phyloP scores from a whole-genome alignment of 2,888 invertebrate genomes.

The Glyphotaelius pellucidus region DNA sequence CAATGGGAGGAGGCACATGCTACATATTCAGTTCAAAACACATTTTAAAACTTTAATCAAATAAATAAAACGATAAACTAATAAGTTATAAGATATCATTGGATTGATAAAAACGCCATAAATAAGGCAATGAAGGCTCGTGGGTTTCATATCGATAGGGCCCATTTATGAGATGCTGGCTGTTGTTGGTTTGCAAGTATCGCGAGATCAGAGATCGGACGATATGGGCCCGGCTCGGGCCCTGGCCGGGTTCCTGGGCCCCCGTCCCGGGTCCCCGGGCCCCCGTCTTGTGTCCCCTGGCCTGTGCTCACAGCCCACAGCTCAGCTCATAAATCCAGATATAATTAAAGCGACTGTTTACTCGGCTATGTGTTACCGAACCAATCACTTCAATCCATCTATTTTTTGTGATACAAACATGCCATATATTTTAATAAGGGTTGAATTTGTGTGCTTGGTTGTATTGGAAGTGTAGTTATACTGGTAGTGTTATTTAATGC shows the following conservation, averaged over 20 bases:
- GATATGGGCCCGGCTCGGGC: not conserved
- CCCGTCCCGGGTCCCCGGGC: not conserved
- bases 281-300: not conserved
- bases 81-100: conserved; percentile 40
- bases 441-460: not conserved
- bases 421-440: conserved; percentile 42
- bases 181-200: not conserved
- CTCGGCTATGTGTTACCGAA: conserved; percentile 39
- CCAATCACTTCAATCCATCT: conserved; percentile 42
- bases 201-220: conserved; percentile 30
- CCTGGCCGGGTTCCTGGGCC: not conserved
- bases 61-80: not conserved
- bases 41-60: not conserved
- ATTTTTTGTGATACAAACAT: conserved; percentile 20
- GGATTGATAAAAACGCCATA: conserved; percentile 57
- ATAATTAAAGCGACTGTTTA: conserved; percentile 56
- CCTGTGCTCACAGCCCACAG: conserved; percentile 3
- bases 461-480: not conserved
- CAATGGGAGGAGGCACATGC: too few relatives aligned
- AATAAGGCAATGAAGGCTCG: conserved; percentile 52
- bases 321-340: conserved; percentile 56
- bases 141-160: conserved; percentile 44
- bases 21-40: not conserved
- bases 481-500: not conserved
- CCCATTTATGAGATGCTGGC: conserved; percentile 53